These are phyloP conservation scores for Heterotis niloticus DNA, from an alignment of 2,113 vertebrate species.

Conservation along the genomic window DNA sequence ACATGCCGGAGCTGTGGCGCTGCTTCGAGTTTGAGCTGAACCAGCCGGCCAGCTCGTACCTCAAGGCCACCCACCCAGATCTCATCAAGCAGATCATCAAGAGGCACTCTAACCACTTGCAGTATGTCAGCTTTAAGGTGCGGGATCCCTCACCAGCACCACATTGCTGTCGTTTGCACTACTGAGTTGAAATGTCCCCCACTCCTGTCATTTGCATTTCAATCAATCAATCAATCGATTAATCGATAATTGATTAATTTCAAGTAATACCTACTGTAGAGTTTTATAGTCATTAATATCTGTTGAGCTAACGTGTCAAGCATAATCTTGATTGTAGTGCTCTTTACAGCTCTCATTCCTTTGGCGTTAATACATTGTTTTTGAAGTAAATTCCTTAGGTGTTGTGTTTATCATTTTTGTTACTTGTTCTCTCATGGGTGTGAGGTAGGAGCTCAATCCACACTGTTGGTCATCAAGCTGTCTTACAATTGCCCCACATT, in stretches of 20 bases:
- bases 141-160: too few relatives aligned
- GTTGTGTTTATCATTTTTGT: too few relatives aligned
- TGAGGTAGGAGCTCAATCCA: neutral
- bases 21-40: slow-evolving; percentile 96
- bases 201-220: neutral
- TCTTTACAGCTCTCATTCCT: neutral
- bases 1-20: slow-evolving; percentile 95
- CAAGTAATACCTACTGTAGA: too few relatives aligned
- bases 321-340: too few relatives aligned
- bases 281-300: too few relatives aligned
- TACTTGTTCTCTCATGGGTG: too few relatives aligned
- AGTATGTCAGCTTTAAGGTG: slow-evolving; percentile 98
- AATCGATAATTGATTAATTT: too few relatives aligned
- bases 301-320: too few relatives aligned
- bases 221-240: too few relatives aligned
- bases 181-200: neutral
- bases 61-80: slow-evolving; percentile 93
- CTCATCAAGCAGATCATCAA: slow-evolving; percentile 97
- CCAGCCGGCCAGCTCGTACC: slow-evolving; percentile 88
- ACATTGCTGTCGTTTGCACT: neutral
- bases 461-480: neutral
- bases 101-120: slow-evolving; percentile 90
- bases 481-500: neutral
- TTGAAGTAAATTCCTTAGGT: too few relatives aligned
- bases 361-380: too few relatives aligned